Conservation (phyloP, 1,140 invertebrate genomes). For the Brachionus rubens region DNA sequence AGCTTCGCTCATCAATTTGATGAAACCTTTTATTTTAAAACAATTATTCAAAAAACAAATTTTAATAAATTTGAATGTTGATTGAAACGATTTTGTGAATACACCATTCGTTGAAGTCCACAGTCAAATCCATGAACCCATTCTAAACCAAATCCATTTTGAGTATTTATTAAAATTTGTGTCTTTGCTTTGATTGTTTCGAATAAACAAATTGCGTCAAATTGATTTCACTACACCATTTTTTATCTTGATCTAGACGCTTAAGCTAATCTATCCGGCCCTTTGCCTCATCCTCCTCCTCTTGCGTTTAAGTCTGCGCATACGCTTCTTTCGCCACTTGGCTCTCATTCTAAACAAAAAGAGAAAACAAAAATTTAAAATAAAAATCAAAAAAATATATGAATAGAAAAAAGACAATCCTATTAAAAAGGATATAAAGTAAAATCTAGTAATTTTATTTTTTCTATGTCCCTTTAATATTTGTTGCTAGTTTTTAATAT, state of each 20-base stretch:
- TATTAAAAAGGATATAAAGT: background rate
- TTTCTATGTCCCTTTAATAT: no score
- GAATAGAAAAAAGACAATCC: background rate
- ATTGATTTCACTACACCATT: background rate
- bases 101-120: background rate
- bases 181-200: background rate
- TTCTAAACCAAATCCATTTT: background rate
- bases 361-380: background rate
- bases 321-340: slow-evolving; percentile 62
- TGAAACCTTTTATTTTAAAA: slow-evolving; percentile 35
- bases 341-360: slow-evolving; percentile 25
- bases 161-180: no score
- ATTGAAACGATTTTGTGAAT: no score
- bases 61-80: background rate
- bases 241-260: background rate
- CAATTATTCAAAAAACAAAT: slow-evolving; percentile 16
- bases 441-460: no score
- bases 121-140: no score
- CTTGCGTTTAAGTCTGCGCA: slow-evolving; percentile 62
- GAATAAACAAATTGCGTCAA: background rate
- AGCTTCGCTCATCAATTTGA: slow-evolving; percentile 35
- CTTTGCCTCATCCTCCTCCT: slow-evolving; percentile 62
- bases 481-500: no score
- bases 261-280: slow-evolving; percentile 56
- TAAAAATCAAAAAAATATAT: background rate